These are phyloP conservation scores for Epinephelus coioides DNA, from an alignment of 2,797 vertebrate species.

Conservation along the genomic window DNA sequence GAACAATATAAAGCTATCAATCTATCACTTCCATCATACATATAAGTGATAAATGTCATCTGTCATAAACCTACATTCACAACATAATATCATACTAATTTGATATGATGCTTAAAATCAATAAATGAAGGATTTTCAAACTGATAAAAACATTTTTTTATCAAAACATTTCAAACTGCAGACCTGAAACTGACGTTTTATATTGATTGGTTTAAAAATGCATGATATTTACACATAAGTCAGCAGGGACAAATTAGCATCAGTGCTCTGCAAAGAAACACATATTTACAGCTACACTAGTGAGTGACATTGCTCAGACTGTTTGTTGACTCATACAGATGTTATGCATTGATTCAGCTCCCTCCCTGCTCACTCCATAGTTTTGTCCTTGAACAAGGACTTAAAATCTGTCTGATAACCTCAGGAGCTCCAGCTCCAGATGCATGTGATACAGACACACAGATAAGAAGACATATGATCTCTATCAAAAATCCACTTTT, in stretches of 20 bases:
- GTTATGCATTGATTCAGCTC: slow-evolving; percentile 10
- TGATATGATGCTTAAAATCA: neutral
- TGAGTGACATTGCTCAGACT: neutral
- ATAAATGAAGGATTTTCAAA: neutral
- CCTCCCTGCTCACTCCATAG: slow-evolving; percentile 18
- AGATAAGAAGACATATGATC: neutral
- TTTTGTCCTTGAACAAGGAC: slow-evolving; percentile 72
- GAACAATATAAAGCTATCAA: too few species aligned
- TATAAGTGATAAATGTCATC: neutral
- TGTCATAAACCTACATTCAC: neutral
- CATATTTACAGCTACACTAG: neutral
- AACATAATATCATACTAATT: neutral
- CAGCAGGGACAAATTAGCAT: neutral
- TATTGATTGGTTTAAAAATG: neutral
- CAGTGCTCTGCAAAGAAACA: neutral
- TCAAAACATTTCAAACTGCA: too few species aligned
- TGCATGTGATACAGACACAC: neutral
- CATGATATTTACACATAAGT: neutral
- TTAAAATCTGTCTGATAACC: neutral
- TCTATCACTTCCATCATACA: neutral
- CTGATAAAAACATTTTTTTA: neutral
- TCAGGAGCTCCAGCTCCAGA: slow-evolving; percentile 17
- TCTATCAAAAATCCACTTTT: neutral
- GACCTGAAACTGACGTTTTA: neutral
- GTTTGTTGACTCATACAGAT: neutral